Percentiles rank a stretch among this genome's conserved stretches.
phyloP scores from a whole-genome alignment of 2,888 invertebrate genomes.

The Dermolepida albohirtum region DNA sequence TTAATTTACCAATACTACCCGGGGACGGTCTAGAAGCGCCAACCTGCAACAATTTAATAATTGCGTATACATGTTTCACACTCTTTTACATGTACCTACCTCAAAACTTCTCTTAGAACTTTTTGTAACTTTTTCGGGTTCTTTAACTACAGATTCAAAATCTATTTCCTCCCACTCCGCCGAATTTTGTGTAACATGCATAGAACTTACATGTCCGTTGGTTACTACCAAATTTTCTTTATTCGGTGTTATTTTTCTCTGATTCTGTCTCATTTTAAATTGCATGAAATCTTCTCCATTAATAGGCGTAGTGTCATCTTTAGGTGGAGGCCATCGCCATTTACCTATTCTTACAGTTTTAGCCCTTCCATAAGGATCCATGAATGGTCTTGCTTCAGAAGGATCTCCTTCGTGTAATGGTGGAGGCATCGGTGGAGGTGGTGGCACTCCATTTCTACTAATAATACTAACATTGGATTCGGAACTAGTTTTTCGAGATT shows the following conservation, averaged over 20 bases:
- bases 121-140: slow-evolving; percentile 20
- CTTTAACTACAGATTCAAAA: slow-evolving; percentile 68
- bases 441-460: slow-evolving; percentile 69
- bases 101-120: slow-evolving; percentile 54
- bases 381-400: slow-evolving; percentile 83
- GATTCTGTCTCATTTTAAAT: slow-evolving; percentile 86
- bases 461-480: slow-evolving; percentile 65
- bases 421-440: slow-evolving; percentile 92
- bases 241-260: slow-evolving; percentile 82
- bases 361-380: slow-evolving; percentile 92
- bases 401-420: slow-evolving; percentile 85
- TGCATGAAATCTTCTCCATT: slow-evolving; percentile 85
- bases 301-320: slow-evolving; percentile 75
- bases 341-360: slow-evolving; percentile 96
- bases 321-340: slow-evolving; percentile 95
- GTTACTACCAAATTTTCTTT: slow-evolving; percentile 54
- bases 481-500: slow-evolving; percentile 64
- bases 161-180: slow-evolving; percentile 91
- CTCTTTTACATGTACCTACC: slow-evolving; percentile 39
- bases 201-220: slow-evolving; percentile 51
- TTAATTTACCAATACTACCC: slow-evolving; percentile 90
- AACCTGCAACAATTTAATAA: slow-evolving; percentile 75
- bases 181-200: slow-evolving; percentile 50
- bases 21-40: slow-evolving; percentile 85
- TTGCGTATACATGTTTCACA: too few species aligned